Percentiles rank a stretch among this genome's conserved stretches.
Evolutionary conservation across 2,888 invertebrate genomes (phyloP).

Genomic region (Sesia bembeciformis): DNA sequence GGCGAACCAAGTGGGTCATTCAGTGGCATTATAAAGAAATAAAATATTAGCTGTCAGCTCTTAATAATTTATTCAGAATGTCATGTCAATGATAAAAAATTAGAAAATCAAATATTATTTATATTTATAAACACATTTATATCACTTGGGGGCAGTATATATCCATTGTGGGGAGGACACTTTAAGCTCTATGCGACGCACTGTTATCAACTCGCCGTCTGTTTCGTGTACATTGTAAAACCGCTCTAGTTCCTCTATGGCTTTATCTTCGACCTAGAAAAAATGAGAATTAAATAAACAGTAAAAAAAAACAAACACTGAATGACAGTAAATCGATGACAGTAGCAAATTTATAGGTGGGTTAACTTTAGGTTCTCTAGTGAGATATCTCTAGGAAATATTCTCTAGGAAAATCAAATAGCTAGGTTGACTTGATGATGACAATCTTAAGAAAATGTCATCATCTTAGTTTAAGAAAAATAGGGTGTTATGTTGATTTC

Average conservation of each 20-base stretch:
- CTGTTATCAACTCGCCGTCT: conserved; percentile 82
- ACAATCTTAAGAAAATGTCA: too few species aligned
- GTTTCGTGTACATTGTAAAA: conserved; percentile 83
- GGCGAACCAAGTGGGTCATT: too few species aligned
- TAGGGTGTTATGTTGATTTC: too few species aligned
- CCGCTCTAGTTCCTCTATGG: conserved; percentile 83
- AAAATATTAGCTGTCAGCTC: conserved; percentile 1
- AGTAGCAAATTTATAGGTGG: too few species aligned
- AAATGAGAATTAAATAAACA: conserved; percentile 6
- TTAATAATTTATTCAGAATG: conserved; percentile 3
- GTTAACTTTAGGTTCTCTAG: too few species aligned
- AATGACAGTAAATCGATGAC: too few species aligned
- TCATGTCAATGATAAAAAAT: conserved; percentile 5
- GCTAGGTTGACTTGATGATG: too few species aligned
- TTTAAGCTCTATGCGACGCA: conserved; percentile 76
- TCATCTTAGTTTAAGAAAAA: too few species aligned
- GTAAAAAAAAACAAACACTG: too few species aligned
- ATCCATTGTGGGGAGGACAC: conserved; percentile 78
- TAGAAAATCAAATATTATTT: too few species aligned
- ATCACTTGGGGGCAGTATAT: conserved; percentile 54
- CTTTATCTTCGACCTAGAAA: conserved; percentile 87
- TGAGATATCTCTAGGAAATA: too few species aligned
- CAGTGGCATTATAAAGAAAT: neutral
- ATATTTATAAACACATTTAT: conserved; percentile 31
- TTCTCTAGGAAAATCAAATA: too few species aligned